Evolutionary conservation across 2,888 invertebrate genomes (phyloP).

Genomic region (Epirrhoe tristata): DNA sequence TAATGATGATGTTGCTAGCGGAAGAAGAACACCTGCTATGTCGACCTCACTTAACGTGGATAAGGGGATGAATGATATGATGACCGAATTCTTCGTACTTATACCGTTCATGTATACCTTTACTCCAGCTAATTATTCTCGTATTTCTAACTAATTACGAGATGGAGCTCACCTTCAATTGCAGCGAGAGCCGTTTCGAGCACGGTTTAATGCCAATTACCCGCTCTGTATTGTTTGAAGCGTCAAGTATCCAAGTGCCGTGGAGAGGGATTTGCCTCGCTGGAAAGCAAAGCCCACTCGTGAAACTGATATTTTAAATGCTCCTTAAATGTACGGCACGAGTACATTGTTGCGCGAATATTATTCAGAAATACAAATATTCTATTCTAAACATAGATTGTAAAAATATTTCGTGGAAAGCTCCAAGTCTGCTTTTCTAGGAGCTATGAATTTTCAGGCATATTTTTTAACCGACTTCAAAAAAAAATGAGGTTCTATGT

Average conservation of each 20-base stretch:
- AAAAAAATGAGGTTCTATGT: too few relatives aligned
- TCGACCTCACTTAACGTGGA: too few relatives aligned
- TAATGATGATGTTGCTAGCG: too few relatives aligned
- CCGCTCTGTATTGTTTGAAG: constrained; percentile 68
- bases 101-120: too few relatives aligned
- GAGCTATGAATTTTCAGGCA: background rate
- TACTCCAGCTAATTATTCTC: constrained; percentile 47
- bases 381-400: too few relatives aligned
- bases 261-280: constrained; percentile 53
- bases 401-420: background rate
- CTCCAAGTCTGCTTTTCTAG: background rate
- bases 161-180: constrained; percentile 52
- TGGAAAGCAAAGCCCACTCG: constrained; percentile 45
- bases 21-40: too few relatives aligned
- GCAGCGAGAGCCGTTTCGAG: constrained; percentile 67
- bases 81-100: too few relatives aligned
- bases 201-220: constrained; percentile 76
- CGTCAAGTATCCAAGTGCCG: constrained; percentile 61
- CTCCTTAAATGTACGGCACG: background rate
- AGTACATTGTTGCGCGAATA: too few relatives aligned
- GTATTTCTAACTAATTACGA: constrained; percentile 71
- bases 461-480: background rate
- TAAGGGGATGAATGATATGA: too few relatives aligned
- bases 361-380: too few relatives aligned
- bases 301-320: constrained; percentile 23